phyloP scores from a whole-genome alignment of 2,888 invertebrate genomes.

The Ptychoptera contaminata region DNA sequence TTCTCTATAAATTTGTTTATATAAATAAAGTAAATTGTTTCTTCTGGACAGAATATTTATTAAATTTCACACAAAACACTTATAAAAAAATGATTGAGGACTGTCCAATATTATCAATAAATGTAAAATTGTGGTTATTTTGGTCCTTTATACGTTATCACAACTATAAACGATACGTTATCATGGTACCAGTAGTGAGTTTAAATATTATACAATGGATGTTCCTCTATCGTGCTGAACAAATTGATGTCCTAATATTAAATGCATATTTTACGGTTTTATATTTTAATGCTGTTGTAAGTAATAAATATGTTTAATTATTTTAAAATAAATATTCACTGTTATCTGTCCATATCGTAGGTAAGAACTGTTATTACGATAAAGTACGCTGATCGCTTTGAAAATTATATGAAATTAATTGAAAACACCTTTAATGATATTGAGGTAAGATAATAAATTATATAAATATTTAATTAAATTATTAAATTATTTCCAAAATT shows the following conservation, averaged over 20 bases:
- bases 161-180: constrained; percentile 19
- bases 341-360: too few relatives aligned
- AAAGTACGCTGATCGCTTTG: too few relatives aligned
- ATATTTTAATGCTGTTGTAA: constrained; percentile 18
- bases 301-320: background rate
- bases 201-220: constrained; percentile 21
- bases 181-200: constrained; percentile 18
- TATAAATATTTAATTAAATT: too few relatives aligned
- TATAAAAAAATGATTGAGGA: constrained; percentile 14
- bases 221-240: constrained; percentile 18
- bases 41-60: too few relatives aligned
- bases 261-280: constrained; percentile 20
- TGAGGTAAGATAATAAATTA: constrained; percentile 12
- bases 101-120: constrained; percentile 21
- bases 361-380: too few relatives aligned
- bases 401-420: too few relatives aligned
- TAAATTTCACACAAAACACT: too few relatives aligned
- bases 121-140: constrained; percentile 21
- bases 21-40: too few relatives aligned
- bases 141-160: constrained; percentile 18
- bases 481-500: background rate
- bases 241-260: constrained; percentile 19
- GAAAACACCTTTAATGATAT: constrained; percentile 12
- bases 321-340: too few relatives aligned
- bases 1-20: too few relatives aligned